phyloP scores from a whole-genome alignment of 23 tunicate genomes.

The Ascidia mentula region DNA sequence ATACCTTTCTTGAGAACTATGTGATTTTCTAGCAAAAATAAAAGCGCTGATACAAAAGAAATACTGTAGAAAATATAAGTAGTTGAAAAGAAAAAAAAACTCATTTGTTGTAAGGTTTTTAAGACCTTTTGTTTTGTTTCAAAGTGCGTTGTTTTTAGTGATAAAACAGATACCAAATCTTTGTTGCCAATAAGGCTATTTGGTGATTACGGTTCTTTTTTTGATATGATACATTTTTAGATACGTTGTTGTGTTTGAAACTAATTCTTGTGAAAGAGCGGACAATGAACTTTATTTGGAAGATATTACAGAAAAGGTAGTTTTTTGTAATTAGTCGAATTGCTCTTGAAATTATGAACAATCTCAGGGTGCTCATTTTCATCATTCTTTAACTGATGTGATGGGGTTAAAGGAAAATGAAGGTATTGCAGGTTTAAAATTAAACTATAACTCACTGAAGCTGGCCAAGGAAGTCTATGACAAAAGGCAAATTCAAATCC shows the following conservation, averaged over 20 bases:
- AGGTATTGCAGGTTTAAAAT: conserved; percentile 25
- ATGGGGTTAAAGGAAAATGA: conserved; percentile 12
- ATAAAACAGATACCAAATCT: too few species aligned
- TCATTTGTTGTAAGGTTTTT: too few species aligned
- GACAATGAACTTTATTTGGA: conserved; percentile 11
- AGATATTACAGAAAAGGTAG: not conserved
- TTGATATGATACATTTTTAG: conserved; percentile 7
- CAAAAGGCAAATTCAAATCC: conserved; percentile 53
- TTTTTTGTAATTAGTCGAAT: not conserved
- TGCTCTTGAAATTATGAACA: not conserved
- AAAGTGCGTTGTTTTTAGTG: too few species aligned
- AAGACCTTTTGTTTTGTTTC: too few species aligned
- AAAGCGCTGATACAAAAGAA: too few species aligned
- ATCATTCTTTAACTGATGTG: too few species aligned
- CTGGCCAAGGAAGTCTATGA: conserved; percentile 54
- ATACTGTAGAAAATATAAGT: too few species aligned
- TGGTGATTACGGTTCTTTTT: not conserved
- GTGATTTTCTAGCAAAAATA: too few species aligned
- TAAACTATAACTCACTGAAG: conserved; percentile 44
- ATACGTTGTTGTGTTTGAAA: conserved; percentile 33
- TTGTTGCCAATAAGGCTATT: not conserved
- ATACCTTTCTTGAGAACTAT: too few species aligned
- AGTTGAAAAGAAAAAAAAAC: too few species aligned
- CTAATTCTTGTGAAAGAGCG: not conserved
- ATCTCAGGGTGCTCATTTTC: not conserved